These are phyloP conservation scores for Drosophila baimaii DNA, from an alignment of 1,140 invertebrate species.

Conservation along the genomic window DNA sequence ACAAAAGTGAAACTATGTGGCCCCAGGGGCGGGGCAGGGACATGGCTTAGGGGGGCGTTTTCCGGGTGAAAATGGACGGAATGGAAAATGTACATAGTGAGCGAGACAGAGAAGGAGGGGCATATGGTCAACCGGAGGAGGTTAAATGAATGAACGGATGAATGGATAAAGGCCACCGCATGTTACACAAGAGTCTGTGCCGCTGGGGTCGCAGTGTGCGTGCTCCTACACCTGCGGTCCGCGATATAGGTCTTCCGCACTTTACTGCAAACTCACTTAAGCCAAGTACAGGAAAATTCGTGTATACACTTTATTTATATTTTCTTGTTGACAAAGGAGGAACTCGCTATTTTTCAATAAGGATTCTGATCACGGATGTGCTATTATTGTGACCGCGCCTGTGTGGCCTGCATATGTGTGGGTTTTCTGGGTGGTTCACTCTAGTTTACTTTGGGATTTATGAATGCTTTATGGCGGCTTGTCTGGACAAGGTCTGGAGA, in stretches of 20 bases:
- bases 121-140: slow-evolving; percentile 66
- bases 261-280: not conserved
- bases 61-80: slow-evolving; percentile 17
- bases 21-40: slow-evolving; percentile 9
- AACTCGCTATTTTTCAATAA: not conserved
- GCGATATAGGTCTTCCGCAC: not conserved
- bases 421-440: slow-evolving; percentile 53
- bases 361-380: accelerated
- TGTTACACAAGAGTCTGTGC: slow-evolving; percentile 75
- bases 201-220: not conserved
- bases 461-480: slow-evolving; percentile 82
- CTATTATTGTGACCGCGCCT: not conserved
- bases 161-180: slow-evolving; percentile 81
- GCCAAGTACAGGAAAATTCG: not conserved
- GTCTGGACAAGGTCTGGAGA: slow-evolving; percentile 74
- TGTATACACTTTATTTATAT: not conserved
- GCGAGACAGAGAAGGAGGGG: slow-evolving; percentile 13
- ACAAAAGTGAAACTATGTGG: slow-evolving; percentile 79
- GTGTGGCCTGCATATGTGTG: slow-evolving; percentile 27
- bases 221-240: slow-evolving; percentile 5
- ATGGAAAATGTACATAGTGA: slow-evolving; percentile 39
- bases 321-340: too few species aligned
- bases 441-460: slow-evolving; percentile 84
- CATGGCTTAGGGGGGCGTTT: not conserved
- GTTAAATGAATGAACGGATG: slow-evolving; percentile 82